These are phyloP conservation scores for Eulithis prunata DNA, from an alignment of 2,888 invertebrate species.

Conservation along the genomic window DNA sequence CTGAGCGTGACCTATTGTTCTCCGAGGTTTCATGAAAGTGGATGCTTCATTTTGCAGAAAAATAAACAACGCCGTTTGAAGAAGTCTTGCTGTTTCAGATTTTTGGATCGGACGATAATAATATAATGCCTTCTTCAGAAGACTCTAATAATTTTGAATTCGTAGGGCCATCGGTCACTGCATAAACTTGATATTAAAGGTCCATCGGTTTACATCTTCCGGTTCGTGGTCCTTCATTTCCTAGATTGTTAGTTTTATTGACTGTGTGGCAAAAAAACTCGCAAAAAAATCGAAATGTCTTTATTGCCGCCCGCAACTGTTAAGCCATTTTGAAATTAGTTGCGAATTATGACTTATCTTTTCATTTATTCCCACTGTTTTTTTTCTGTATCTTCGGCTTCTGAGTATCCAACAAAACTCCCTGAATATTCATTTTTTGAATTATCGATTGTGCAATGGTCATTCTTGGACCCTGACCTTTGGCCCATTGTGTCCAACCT, in stretches of 20 bases:
- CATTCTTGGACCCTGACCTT: constrained; percentile 38
- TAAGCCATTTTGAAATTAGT: constrained; percentile 8
- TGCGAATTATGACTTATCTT: constrained; percentile 24
- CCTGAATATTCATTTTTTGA: constrained; percentile 23
- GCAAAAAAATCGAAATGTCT: constrained; percentile 5
- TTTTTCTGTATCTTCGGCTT: constrained; percentile 12
- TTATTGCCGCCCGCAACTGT: not conserved
- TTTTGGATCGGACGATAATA: too few relatives aligned
- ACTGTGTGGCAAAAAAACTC: too few relatives aligned
- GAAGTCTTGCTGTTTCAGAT: too few relatives aligned
- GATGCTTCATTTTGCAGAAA: constrained; percentile 18
- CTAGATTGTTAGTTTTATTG: too few relatives aligned
- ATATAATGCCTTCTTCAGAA: too few relatives aligned
- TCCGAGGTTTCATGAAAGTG: constrained; percentile 9
- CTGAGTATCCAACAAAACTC: constrained; percentile 32
- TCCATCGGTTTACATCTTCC: too few relatives aligned
- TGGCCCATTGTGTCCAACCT: constrained; percentile 41
- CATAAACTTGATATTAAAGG: too few relatives aligned
- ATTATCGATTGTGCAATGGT: not conserved
- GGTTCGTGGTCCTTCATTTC: too few relatives aligned
- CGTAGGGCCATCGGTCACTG: too few relatives aligned
- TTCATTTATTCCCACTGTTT: not conserved
- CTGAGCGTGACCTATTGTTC: constrained; percentile 27
- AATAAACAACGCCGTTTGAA: too few relatives aligned
- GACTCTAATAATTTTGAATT: too few relatives aligned